These are phyloP conservation scores for Malachius bipustulatus DNA, from an alignment of 2,888 invertebrate genomes.

Conservation along the genomic window DNA sequence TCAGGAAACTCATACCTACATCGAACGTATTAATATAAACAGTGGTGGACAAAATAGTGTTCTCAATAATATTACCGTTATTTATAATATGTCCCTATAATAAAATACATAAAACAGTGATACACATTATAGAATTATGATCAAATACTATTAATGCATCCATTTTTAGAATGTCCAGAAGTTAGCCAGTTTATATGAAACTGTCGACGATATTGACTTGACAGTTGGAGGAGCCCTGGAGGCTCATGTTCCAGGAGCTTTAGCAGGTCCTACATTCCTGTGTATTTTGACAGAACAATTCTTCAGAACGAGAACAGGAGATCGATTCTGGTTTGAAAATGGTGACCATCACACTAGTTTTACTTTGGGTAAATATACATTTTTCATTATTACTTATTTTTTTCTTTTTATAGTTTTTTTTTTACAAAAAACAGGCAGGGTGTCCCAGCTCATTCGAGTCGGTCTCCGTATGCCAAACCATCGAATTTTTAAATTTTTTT, in stretches of 20 bases:
- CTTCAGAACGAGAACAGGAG: conserved; percentile 71
- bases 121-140: not conserved
- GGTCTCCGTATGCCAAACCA: too few species aligned
- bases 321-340: conserved; percentile 76
- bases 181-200: conserved; percentile 52
- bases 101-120: not conserved
- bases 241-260: conserved; percentile 58
- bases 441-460: too few species aligned
- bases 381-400: not conserved
- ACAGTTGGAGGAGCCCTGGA: conserved; percentile 79
- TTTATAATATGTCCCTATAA: not conserved
- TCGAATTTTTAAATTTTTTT: too few species aligned
- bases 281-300: conserved; percentile 84
- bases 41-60: too few species aligned
- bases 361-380: conserved; percentile 44
- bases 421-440: too few species aligned
- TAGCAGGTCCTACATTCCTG: conserved; percentile 77
- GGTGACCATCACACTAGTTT: conserved; percentile 49
- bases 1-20: too few species aligned
- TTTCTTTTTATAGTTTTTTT: too few species aligned
- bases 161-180: conserved; percentile 50
- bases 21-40: too few species aligned
- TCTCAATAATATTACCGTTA: too few species aligned
- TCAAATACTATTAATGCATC: conserved; percentile 3
- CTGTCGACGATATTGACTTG: conserved; percentile 72